Evolutionary conservation across 2,113 vertebrate genomes (phyloP), one percentile per base, ranked within the genome.

Genomic region (Phyllopteryx taeniolatus): DNA sequence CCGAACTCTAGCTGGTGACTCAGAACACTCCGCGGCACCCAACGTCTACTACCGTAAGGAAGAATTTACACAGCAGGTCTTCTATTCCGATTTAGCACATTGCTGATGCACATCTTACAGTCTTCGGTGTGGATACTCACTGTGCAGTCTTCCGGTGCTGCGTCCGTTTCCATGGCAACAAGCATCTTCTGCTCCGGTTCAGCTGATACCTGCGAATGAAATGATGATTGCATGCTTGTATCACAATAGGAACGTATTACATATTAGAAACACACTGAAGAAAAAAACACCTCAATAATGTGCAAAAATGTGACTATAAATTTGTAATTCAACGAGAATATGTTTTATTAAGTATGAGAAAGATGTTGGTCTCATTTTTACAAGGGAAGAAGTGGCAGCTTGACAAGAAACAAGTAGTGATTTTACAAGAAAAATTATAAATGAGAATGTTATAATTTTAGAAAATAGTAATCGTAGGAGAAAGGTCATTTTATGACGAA

Each of bases 51-150:
- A 27, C 11, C 2, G 2, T 8, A n/a, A 14, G 57, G 7, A 12
- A 31, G 22, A 27, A 59, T 31, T 60, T 60, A 27, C 54, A 57
- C n/a, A 3, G 8, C n/a, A 15, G 12, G 31, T 35, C 14, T 35
- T 61, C 15, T 35, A 35, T 39, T 35, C 31, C 6, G 31, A 17
- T 61, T 35, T 35, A 39, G 33, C 31, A 31, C 3, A 19, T 46
- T 8, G 14, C 44, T 51, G 44, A 47, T 33, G 84, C 67, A 8
- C 17, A 17, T 35, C 1, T 61, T 35, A 0, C 43, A 10, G 57
- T 61, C 72, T 66, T 27, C 4, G 43, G 13, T 27, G 14, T 47
- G 91, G 85, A 90, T 91, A 74, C 77, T 93, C 90, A 93, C 90
- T 90, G 88, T 88, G 8, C 51, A 91, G 67, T 93, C 82, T 73